phyloP scores from a whole-genome alignment of 2,888 invertebrate genomes.

The Gasteruption jaculator region DNA sequence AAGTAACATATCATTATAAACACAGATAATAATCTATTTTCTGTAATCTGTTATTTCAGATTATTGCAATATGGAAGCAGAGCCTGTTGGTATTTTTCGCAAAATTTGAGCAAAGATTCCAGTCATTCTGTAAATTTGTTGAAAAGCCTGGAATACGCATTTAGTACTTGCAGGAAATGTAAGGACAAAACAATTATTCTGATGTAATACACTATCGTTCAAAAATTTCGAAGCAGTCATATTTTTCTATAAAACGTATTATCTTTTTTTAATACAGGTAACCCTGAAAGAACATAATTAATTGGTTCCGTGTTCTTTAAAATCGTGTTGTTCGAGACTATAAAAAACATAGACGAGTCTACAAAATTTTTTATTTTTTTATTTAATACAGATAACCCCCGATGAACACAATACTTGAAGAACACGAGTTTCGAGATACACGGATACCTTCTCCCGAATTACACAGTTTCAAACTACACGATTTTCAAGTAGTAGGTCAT shows the following conservation, averaged over 20 bases:
- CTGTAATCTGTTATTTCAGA: conserved; percentile 54
- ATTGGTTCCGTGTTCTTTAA: too few species aligned
- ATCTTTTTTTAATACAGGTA: conserved; percentile 3
- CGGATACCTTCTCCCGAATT: too few species aligned
- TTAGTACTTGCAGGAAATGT: conserved; percentile 86
- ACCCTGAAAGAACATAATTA: too few species aligned
- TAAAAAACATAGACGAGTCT: too few species aligned
- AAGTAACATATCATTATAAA: conserved; percentile 4
- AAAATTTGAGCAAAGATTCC: conserved; percentile 58
- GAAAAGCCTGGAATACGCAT: conserved; percentile 75
- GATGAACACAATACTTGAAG: too few species aligned
- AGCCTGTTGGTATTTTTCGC: conserved; percentile 73
- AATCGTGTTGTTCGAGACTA: too few species aligned
- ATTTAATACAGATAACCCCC: conserved; percentile 1
- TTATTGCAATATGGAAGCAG: conserved; percentile 79
- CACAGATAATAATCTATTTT: conserved; percentile 2
- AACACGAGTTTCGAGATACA: too few species aligned
- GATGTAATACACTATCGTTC: conserved; percentile 2
- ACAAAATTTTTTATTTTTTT: too few species aligned
- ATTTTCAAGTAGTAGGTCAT: too few species aligned
- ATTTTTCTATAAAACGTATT: conserved; percentile 1
- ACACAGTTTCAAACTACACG: too few species aligned
- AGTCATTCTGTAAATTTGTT: conserved; percentile 64
- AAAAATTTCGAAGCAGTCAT: background rate
- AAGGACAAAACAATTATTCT: conserved; percentile 27